phyloP scores from a whole-genome alignment of 2,113 vertebrate genomes.

The Hypocryptadius cinnamomeus region DNA sequence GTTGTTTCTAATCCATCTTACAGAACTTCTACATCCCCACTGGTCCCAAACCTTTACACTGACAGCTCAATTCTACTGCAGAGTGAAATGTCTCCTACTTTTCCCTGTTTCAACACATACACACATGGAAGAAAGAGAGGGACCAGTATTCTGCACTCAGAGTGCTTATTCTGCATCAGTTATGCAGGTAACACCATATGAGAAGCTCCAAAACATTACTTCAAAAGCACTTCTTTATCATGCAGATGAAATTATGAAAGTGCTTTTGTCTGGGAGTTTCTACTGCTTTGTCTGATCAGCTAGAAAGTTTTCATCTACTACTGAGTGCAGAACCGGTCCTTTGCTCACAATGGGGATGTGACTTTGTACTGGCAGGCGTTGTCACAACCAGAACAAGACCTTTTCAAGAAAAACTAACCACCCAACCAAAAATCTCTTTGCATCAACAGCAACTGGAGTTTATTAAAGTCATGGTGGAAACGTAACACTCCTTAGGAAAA shows the following conservation, averaged over 20 bases:
- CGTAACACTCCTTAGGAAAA: neutral
- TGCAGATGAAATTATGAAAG: neutral
- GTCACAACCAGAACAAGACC: neutral
- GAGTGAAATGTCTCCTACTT: neutral
- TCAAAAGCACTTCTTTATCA: neutral
- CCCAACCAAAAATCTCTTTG: neutral
- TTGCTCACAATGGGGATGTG: neutral
- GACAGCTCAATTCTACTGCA: neutral
- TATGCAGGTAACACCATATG: neutral
- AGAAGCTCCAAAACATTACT: neutral
- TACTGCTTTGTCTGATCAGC: neutral
- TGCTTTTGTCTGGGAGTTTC: neutral
- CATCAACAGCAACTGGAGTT: neutral
- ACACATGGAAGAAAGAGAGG: neutral
- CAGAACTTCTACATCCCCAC: neutral
- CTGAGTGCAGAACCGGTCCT: neutral
- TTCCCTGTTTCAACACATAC: neutral
- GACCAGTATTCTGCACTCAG: neutral
- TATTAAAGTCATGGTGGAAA: neutral
- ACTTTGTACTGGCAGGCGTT: neutral
- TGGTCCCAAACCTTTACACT: neutral
- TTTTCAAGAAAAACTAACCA: neutral
- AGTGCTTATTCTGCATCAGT: neutral
- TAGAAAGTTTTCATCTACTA: neutral
- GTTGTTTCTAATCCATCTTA: neutral